Evolutionary conservation across 2,113 vertebrate species (phyloP), one percentile per base, ranked within the genome.

Genomic region (Erinaceus europaeus): DNA sequence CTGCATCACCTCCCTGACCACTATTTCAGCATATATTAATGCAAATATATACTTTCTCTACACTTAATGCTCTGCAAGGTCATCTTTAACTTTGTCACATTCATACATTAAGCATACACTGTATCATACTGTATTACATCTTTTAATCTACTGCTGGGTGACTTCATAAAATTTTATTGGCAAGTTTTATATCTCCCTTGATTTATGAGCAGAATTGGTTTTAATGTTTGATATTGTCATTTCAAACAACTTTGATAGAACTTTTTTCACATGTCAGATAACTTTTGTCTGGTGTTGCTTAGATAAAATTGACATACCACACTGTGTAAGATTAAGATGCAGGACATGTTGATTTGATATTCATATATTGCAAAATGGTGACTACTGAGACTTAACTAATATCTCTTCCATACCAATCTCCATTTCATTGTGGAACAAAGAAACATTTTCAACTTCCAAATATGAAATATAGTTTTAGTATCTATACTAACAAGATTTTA

Each of bases 11-110:
- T n/a, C n/a, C n/a, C n/a, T n/a, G n/a, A n/a, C n/a, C 9, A 2
- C 65, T 74, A 4, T 46, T 72, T 86, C 36, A 55, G 3, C 5
- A 42, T 75, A 77, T 91, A 53, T 76, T 92, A 76, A 53, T 86
- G 57, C 62, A 27, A 78, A 44, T 53, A n/a, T n/a, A n/a, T n/a
- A 75, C 0, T 48, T 72, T 74, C 79, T 79, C 15, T 71, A 3
- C 34, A 77, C 40, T 90, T 73, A 88, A 29, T 48, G 48, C 82
- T 84, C 27, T 75, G 23, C 36, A 32, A 6, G 15, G 9, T 72
- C 14, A 59, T 48, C 9, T 29, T 20, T 84, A 6, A 34, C 81
- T 18, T 36, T 6, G 11, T 82, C 21, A 74, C 44, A 38, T 79
- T 74, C 21, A 61, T 61, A 20, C 52, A 29, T 23, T 65, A 83